Evolutionary conservation across 2,888 invertebrate species (phyloP).

Genomic region (Meiosimyza decipiens): DNA sequence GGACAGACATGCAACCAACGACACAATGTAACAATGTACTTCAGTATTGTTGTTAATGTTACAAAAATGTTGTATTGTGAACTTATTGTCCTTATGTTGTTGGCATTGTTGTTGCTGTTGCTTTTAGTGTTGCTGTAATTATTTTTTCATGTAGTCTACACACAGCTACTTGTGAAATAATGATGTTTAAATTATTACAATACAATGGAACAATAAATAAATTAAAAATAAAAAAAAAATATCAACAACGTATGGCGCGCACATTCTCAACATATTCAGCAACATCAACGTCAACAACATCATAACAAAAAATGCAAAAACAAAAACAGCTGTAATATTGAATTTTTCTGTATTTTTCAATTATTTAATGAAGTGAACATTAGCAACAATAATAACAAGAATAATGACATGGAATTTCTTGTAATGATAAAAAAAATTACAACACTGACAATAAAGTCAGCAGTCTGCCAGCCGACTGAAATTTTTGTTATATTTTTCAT

Average conservation of each 20-base stretch:
- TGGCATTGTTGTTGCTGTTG: background rate
- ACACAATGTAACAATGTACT: background rate
- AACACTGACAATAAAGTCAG: no score
- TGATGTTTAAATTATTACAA: no score
- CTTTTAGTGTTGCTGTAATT: background rate
- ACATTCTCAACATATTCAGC: background rate
- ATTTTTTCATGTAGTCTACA: background rate
- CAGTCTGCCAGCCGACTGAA: no score
- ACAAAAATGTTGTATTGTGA: background rate
- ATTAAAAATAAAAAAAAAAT: background rate
- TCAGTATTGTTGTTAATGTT: background rate
- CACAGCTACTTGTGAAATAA: background rate
- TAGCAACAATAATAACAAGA: no score
- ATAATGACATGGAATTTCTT: no score
- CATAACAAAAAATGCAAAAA: background rate
- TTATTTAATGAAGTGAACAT: no score
- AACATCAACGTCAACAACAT: background rate
- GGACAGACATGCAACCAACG: constrained; percentile 1
- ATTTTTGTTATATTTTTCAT: no score
- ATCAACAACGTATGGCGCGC: background rate
- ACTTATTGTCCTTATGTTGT: background rate
- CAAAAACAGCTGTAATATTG: no score
- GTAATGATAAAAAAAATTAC: no score
- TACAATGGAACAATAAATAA: no score
- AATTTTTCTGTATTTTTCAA: no score